Evolutionary conservation across 2,113 vertebrate genomes (phyloP), one percentile per base, ranked within the genome.

Genomic region (Acanthochromis polyacanthus): DNA sequence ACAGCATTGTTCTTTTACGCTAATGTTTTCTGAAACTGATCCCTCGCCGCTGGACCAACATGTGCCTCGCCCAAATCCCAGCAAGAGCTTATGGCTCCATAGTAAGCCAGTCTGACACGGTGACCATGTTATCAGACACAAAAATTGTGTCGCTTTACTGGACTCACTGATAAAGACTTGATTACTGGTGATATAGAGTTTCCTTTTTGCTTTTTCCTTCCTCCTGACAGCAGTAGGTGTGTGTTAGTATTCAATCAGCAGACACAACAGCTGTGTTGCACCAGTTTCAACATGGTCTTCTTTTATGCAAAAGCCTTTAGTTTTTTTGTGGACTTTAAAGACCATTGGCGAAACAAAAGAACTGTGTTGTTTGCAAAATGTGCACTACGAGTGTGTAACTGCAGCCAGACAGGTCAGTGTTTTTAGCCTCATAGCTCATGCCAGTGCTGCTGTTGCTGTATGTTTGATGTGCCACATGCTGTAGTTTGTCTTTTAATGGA

Each of bases 181-280:
- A 36, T 8, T 36, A 7, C 32, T 9, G 32, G 7, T 36, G 6
- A 36, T 6, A 36, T 36, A 36, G 32, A 36, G 32, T 36, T 36
- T 55, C 23, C 23, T 25, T 55, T 23, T 52, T 20, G 20, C 4
- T 9, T 12, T 53, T 53, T 53, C 1, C 22, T 17, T 4, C 23
- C 0, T 36, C 25, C 45, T 65, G 46, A 36, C 28, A 3, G 46
- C 62, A 50, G 62, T 45, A 64, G 45, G 62, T 65, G 48, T 65
- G 48, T 36, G 14, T 65, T 40, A 51, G 30, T 32, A 20, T 50
- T 48, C 25, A 30, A 30, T 30, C 30, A 30, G 43, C 61, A 50
- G 61, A 64, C 25, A 10, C 22, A 12, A 64, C 28, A 48, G 62
- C 45, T 19, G 45, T 5, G 45, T 7, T n/a, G 43, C 15, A 15